Base-by-base conservation (phyloP, 2,888 invertebrate species). In the Argyra leucocephala region DNA sequence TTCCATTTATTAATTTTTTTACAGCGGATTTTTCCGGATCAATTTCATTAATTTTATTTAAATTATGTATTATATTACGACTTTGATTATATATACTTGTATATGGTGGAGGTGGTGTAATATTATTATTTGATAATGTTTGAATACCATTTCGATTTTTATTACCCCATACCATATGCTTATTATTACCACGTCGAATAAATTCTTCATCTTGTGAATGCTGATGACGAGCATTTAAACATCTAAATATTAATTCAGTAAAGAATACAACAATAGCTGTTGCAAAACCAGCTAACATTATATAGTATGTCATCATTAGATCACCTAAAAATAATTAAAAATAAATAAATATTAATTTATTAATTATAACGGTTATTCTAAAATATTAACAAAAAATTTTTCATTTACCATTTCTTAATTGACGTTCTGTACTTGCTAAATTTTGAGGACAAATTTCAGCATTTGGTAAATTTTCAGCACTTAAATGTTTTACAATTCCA, bases 401-500 rank as follows among this genome's bases (percentile, higher is more conserved):
- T 31, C 3, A 48, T 48, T 10, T 48, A 4, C 86, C 83, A 74
- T 91, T 90, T 68, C 86, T 80, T 9, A 93, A 79, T 73, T 88
- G 88, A 0, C 92, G 83, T 73, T 93, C 93, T 58, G 87, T 90
- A 66, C 89, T 89, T 70, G 88, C 89, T 69, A 93, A 80, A 77
- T 93, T 86, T 64, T 91, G 82, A 0, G 93, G 92, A 71, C 93
- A 93, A 61, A 92, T 89, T 74, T 86, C 85, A 0, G 89, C 88
- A 69, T 86, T 83, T 0, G 93, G 91, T 69, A 91, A 75, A 69
- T 86, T 83, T 67, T 82, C 80, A 1, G 81, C 81, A 63, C 87
- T 82, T 63, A 88, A 82, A 71, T 85, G 87, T 68, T 86, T 84
- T 10, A 92, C 83, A 65, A 93, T 86, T 3, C 93, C 93, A 0